Conservation (phyloP, 2,888 invertebrate species). For the Pseudococcus jackbeardsleyi region DNA sequence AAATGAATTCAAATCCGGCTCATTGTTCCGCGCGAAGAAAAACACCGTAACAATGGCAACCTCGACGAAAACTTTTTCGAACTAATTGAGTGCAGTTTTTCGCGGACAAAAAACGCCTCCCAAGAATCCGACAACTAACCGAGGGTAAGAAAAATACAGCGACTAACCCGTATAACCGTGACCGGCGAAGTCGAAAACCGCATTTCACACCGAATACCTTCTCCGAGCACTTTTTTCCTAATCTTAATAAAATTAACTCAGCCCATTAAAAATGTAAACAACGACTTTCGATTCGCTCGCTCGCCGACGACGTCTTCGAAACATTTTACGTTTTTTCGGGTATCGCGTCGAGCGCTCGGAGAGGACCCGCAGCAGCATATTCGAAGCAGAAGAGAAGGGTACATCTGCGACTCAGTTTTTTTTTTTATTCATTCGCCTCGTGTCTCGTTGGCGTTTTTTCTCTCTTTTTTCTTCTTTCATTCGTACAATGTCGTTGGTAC, state of each 20-base stretch:
- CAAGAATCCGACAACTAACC: background rate
- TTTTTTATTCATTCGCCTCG: slow-evolving; percentile 19
- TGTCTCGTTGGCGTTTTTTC: slow-evolving; percentile 10
- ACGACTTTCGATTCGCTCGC: slow-evolving; percentile 42
- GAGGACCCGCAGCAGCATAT: no score
- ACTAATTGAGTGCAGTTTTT: slow-evolving; percentile 22
- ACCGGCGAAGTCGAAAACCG: slow-evolving; percentile 11
- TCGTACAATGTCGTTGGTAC: slow-evolving; percentile 10
- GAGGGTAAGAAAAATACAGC: background rate
- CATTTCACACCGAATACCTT: slow-evolving; percentile 7
- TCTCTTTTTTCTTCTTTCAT: background rate
- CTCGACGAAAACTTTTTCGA: slow-evolving; percentile 13
- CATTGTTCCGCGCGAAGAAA: background rate
- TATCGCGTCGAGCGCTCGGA: background rate
- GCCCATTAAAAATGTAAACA: slow-evolving; percentile 54
- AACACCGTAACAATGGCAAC: background rate
- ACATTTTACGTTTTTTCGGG: background rate
- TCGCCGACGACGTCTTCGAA: background rate
- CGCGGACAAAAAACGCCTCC: background rate
- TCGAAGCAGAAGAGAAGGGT: background rate
- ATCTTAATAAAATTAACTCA: slow-evolving; percentile 52
- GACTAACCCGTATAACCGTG: background rate
- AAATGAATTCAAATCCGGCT: slow-evolving; percentile 11
- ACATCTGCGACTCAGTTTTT: background rate
- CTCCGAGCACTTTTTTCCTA: background rate